Evolutionary conservation across 2,888 invertebrate genomes (phyloP), one percentile per base, ranked within the genome.

Genomic region (Drosophila conformis): DNA sequence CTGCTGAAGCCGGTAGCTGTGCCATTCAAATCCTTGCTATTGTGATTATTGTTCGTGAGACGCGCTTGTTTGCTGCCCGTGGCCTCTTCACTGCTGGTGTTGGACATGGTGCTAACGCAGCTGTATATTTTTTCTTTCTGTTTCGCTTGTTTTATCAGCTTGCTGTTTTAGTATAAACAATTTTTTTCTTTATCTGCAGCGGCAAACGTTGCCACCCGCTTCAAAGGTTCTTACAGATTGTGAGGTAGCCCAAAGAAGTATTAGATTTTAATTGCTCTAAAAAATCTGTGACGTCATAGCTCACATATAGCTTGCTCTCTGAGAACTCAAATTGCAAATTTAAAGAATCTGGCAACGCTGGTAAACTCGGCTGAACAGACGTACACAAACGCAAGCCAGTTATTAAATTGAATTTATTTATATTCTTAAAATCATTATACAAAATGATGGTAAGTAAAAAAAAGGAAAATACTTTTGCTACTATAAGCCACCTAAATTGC

Each of bases 21-120:
- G 27, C 82, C 82, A 72, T 86, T 86, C n/a, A 72, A 69, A 31
- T 85, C 77, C 64, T 69, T 75, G 60, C 51, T 69, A 62, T 66
- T 76, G 18, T 71, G 69, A 49, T 69, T 73, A 56, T 72, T 76
- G n/a, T 48, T 56, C n/a, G 27, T 68, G 31, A 75, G 42, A 7
- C 87, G 87, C n/a, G 66, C 56, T 57, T 80, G 71, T 52, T 85
- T 85, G 58, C 74, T 79, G n/a, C 70, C 79, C 29, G 78, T 70
- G 53, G 89, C 80, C 53, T 69, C 83, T 53, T 90, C 82, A 40
- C 53, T 71, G 15, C 5, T 46, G 8, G 46, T 52, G 70, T 46
- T 59, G 35, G 87, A 86, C 87, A 87, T 87, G 51, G 72, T 90
- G 33, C 60, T 71, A 10, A 15, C 29, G 58, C 31, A 57, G n/a